Percentiles rank a stretch among this genome's conserved stretches.
These are phyloP conservation scores for Ceraclea dissimilis DNA, from an alignment of 2,888 invertebrate species.

Conservation along the genomic window DNA sequence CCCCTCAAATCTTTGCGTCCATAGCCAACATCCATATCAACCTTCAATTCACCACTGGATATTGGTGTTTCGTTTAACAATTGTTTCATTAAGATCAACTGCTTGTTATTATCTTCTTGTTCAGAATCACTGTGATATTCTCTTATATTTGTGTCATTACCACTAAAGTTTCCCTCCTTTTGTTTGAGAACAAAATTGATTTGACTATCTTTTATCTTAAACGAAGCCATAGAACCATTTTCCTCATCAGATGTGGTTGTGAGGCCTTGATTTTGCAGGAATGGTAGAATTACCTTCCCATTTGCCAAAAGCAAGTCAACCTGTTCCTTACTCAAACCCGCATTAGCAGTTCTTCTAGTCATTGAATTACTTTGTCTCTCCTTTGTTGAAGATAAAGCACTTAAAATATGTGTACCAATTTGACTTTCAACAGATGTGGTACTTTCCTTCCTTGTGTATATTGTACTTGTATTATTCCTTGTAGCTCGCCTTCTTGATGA, in stretches of 20 bases:
- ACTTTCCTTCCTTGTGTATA: slow-evolving; percentile 51
- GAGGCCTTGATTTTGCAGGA: slow-evolving; percentile 37
- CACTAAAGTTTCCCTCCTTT: slow-evolving; percentile 16
- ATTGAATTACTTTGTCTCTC: slow-evolving; percentile 10
- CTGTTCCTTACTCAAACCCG: slow-evolving; percentile 28
- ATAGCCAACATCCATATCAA: slow-evolving; percentile 6
- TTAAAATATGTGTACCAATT: slow-evolving; percentile 58
- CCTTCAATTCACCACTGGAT: slow-evolving; percentile 15
- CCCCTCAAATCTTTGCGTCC: slow-evolving; percentile 25
- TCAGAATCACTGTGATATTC: slow-evolving; percentile 24
- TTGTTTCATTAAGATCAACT: slow-evolving; percentile 12
- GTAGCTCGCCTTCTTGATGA: slow-evolving; percentile 37
- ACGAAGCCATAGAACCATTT: slow-evolving; percentile 33
- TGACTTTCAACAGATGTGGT: slow-evolving; percentile 79
- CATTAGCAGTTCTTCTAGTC: slow-evolving; percentile 33
- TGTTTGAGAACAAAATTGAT: slow-evolving; percentile 34
- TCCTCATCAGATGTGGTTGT: slow-evolving; percentile 38
- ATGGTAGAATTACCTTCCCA: slow-evolving; percentile 36
- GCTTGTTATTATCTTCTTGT: slow-evolving; percentile 12
- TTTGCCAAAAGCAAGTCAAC: slow-evolving; percentile 32
- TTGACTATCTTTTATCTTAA: slow-evolving; percentile 37
- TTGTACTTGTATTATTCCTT: slow-evolving; percentile 35
- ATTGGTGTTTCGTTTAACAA: slow-evolving; percentile 9
- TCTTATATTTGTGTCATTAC: slow-evolving; percentile 16
- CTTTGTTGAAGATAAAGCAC: slow-evolving; percentile 34